Percentiles rank a stretch among this genome's conserved stretches.
These are phyloP conservation scores for Capreolus pygargus DNA, from an alignment of 2,113 vertebrate species.

Conservation along the genomic window DNA sequence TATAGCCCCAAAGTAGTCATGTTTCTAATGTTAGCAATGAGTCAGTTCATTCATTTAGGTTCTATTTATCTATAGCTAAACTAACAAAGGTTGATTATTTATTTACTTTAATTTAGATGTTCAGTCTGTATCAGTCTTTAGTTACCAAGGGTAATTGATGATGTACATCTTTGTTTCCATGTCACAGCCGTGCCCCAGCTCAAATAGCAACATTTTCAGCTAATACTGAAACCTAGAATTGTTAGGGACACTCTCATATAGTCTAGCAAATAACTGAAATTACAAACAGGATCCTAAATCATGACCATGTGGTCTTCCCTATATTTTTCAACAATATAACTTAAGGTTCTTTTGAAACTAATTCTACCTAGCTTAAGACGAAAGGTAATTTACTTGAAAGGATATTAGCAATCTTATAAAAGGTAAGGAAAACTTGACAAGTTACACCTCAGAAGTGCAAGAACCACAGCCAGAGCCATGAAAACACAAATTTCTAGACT, in stretches of 20 bases:
- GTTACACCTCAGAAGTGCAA: background rate
- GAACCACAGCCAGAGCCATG: background rate
- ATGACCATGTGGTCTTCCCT: background rate
- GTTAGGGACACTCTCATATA: background rate
- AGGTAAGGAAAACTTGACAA: background rate
- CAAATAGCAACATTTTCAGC: background rate
- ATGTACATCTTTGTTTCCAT: background rate
- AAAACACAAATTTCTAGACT: background rate
- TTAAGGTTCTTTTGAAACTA: conserved; percentile 14
- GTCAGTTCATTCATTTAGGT: background rate
- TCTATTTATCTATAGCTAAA: conserved; percentile 4
- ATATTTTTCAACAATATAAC: background rate
- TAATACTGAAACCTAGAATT: background rate
- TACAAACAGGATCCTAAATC: background rate
- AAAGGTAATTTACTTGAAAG: background rate
- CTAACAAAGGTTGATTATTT: background rate
- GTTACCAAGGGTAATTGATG: background rate
- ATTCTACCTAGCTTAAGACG: background rate
- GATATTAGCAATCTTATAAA: conserved; percentile 18
- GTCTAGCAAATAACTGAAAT: background rate
- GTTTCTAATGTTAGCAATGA: background rate
- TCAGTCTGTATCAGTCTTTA: conserved; percentile 1
- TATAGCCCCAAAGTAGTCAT: background rate
- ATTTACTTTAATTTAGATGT: background rate
- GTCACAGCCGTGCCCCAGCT: background rate